Evolutionary conservation across 2,113 vertebrate species (phyloP).

Genomic region (Campylomormyrus tamandua): DNA sequence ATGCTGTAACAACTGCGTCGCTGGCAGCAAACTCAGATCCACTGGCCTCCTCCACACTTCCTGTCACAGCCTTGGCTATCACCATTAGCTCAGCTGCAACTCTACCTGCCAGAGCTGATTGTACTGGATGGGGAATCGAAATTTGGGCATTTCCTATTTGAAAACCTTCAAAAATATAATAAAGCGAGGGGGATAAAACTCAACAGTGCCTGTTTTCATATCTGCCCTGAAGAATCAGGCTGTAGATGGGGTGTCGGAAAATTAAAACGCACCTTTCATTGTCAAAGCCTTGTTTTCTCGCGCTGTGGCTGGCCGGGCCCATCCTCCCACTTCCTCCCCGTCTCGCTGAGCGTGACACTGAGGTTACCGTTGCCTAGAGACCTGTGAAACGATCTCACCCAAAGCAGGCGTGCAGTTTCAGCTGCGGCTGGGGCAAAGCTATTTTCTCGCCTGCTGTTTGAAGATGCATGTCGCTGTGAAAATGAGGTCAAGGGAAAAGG

Average conservation of each 20-base stretch:
- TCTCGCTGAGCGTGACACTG: conserved; percentile 21
- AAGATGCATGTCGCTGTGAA: neutral
- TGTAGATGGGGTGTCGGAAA: neutral
- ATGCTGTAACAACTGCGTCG: neutral
- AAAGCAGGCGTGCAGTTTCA: neutral
- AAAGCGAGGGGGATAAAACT: neutral
- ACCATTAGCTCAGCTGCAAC: neutral
- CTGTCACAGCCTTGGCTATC: neutral
- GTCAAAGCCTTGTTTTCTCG: conserved; percentile 9
- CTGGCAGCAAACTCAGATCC: neutral
- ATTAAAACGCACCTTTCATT: neutral
- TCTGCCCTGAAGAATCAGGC: neutral
- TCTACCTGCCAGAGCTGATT: conserved; percentile 27
- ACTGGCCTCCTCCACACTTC: neutral
- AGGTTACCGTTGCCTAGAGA: conserved; percentile 29
- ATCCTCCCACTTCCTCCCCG: conserved; percentile 41
- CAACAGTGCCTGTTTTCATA: neutral
- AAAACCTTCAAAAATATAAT: neutral
- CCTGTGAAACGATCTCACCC: conserved; percentile 16
- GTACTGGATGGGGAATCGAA: conserved; percentile 47
- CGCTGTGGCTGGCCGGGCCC: conserved; percentile 24
- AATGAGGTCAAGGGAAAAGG: conserved; percentile 16
- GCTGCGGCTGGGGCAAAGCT: conserved; percentile 10
- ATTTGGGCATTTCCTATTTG: conserved; percentile 42
- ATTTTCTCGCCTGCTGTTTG: conserved; percentile 9